Evolutionary conservation across 1,140 invertebrate species (phyloP).

Genomic region (Zaprionus africanus): DNA sequence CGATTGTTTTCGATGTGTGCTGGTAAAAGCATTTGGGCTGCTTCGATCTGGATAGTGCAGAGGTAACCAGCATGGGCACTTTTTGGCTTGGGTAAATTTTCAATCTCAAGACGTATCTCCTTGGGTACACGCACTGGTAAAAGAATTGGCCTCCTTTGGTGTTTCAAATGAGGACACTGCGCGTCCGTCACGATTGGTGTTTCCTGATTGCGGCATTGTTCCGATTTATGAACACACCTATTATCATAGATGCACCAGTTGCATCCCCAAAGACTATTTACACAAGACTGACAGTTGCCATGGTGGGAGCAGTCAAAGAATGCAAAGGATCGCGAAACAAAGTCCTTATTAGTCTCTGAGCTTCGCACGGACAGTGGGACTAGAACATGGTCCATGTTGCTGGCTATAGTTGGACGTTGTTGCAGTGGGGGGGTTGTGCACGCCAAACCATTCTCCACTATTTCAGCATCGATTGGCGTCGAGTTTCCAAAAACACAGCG

Average conservation of each 20-base stretch:
- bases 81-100: conserved; percentile 94
- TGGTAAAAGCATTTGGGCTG: conserved; percentile 94
- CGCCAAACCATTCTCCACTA: conserved; percentile 91
- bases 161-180: conserved; percentile 93
- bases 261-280: conserved; percentile 95
- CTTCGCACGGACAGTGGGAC: conserved; percentile 95
- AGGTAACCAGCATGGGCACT: conserved; percentile 94
- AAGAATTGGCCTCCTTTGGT: conserved; percentile 88
- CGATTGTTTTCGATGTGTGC: conserved; percentile 93
- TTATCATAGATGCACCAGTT: conserved; percentile 99
- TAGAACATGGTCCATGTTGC: conserved; percentile 93
- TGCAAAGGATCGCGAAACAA: conserved; percentile 96
- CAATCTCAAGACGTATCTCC: conserved; percentile 94
- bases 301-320: conserved; percentile 97
- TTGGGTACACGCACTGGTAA: conserved; percentile 95
- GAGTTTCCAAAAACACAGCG: conserved; percentile 96
- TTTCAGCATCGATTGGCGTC: conserved; percentile 93
- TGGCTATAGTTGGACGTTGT: conserved; percentile 91
- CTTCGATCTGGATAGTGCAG: conserved; percentile 96
- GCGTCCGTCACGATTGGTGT: conserved; percentile 93
- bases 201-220: conserved; percentile 90
- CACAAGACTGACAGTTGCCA: conserved; percentile 93
- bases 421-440: conserved; percentile 93
- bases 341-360: conserved; percentile 96
- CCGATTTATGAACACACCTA: conserved; percentile 94